These are phyloP conservation scores for Xylota sylvarum DNA, from an alignment of 2,888 invertebrate genomes.

Conservation along the genomic window DNA sequence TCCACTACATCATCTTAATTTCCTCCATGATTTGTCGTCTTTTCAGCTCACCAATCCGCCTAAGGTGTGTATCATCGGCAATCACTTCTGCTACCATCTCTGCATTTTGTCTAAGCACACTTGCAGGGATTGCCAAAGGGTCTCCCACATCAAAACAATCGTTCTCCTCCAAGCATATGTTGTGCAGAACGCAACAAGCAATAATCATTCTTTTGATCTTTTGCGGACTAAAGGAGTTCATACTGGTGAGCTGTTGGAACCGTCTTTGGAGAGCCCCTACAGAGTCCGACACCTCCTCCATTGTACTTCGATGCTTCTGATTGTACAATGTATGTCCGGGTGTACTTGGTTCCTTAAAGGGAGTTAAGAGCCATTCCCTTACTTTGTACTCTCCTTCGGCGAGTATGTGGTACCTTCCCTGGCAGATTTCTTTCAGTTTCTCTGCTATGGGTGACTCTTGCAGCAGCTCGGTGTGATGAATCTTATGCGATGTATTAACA, in stretches of 20 bases:
- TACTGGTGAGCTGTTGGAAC: constrained; percentile 31
- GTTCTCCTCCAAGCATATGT: constrained; percentile 35
- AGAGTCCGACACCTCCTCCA: background rate
- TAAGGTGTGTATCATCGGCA: constrained; percentile 18
- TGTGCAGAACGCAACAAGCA: constrained; percentile 57
- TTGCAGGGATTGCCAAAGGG: background rate
- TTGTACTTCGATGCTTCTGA: background rate
- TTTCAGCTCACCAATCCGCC: constrained; percentile 44
- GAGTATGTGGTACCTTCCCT: constrained; percentile 31
- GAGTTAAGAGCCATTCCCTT: constrained; percentile 52
- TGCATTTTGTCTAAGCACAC: background rate
- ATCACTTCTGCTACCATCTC: background rate
- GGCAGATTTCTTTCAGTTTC: constrained; percentile 22
- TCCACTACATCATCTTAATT: background rate
- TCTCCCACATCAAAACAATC: constrained; percentile 24
- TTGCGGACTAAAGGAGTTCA: background rate
- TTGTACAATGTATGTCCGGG: constrained; percentile 13
- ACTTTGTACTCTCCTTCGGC: constrained; percentile 7
- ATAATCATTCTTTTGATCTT: constrained; percentile 23
- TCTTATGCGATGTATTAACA: constrained; percentile 1
- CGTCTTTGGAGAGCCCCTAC: constrained; percentile 10
- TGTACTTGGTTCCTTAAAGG: constrained; percentile 3
- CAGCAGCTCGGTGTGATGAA: constrained; percentile 28
- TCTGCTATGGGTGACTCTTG: constrained; percentile 21
- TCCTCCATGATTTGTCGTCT: constrained; percentile 14